These are phyloP conservation scores for Mus spretus DNA, from an alignment of 2,797 vertebrate genomes.

Conservation along the genomic window DNA sequence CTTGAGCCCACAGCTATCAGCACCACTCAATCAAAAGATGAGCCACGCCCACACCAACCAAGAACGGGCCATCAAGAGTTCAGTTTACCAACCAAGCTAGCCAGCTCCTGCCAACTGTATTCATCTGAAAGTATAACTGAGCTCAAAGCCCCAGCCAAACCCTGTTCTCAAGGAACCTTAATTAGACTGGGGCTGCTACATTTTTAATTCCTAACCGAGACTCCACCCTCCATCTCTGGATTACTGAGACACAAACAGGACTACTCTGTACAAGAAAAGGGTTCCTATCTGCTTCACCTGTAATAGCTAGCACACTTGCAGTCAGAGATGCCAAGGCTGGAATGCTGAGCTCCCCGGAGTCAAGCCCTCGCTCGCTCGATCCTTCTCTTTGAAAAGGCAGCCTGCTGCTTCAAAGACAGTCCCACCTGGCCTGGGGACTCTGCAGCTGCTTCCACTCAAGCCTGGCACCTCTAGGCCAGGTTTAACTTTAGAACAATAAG, in stretches of 20 bases:
- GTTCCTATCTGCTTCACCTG: background rate
- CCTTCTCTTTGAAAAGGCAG: conserved; percentile 87
- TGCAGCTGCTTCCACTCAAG: conserved; percentile 90
- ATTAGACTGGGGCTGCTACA: background rate
- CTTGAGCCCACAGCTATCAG: background rate
- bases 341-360: conserved; percentile 84
- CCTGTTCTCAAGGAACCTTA: background rate
- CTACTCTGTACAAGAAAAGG: conserved; percentile 22
- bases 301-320: conserved; percentile 66
- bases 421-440: conserved; percentile 87
- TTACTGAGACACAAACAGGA: conserved; percentile 72
- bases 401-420: conserved; percentile 86
- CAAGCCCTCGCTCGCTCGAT: conserved; percentile 87
- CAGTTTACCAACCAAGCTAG: background rate
- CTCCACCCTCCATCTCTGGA: conserved; percentile 52
- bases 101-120: background rate
- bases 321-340: conserved; percentile 83
- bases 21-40: conserved; percentile 27
- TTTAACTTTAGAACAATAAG: conserved; percentile 89
- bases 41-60: conserved; percentile 7
- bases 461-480: conserved; percentile 88
- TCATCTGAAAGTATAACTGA: background rate
- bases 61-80: conserved; percentile 30
- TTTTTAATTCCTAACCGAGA: background rate
- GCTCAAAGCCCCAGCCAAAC: conserved; percentile 2